Conservation (phyloP, 1,140 invertebrate species). For the Drosophila prosaltans region DNA sequence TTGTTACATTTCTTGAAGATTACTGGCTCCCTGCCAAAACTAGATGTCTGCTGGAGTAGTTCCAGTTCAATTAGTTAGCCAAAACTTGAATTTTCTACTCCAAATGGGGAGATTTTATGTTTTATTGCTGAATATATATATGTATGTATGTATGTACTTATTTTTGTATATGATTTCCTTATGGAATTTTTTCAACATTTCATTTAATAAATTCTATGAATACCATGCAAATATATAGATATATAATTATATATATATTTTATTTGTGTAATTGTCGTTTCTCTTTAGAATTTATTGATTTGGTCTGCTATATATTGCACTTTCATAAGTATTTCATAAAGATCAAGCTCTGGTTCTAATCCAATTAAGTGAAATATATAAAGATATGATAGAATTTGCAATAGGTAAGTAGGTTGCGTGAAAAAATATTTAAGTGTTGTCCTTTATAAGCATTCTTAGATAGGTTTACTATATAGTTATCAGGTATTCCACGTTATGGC, state of each 20-base stretch:
- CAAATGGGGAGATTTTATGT: constrained; percentile 24
- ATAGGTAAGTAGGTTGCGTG: neutral
- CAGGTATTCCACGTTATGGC: constrained; percentile 61
- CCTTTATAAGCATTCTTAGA: constrained; percentile 11
- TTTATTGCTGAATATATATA: constrained; percentile 47
- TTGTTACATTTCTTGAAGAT: constrained; percentile 53
- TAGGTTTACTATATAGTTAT: constrained; percentile 30
- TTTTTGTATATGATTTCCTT: constrained; percentile 28
- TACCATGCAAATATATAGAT: constrained; percentile 45
- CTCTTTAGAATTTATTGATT: constrained; percentile 11
- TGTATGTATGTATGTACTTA: constrained; percentile 62
- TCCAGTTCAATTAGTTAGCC: constrained; percentile 46
- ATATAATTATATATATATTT: constrained; percentile 5
- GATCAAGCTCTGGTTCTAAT: constrained; percentile 1
- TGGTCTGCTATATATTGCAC: constrained; percentile 17
- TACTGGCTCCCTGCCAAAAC: constrained; percentile 34
- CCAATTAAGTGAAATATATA: constrained; percentile 15
- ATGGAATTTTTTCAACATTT: constrained; percentile 48
- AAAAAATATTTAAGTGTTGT: neutral
- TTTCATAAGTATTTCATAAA: constrained; percentile 2
- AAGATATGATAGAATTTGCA: constrained; percentile 40
- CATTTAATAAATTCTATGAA: constrained; percentile 39
- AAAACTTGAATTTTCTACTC: constrained; percentile 7
- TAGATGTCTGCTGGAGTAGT: constrained; percentile 36
- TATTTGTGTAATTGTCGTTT: constrained; percentile 1